These are phyloP conservation scores for Elachura formosa DNA, from an alignment of 2,113 vertebrate genomes.

Conservation along the genomic window DNA sequence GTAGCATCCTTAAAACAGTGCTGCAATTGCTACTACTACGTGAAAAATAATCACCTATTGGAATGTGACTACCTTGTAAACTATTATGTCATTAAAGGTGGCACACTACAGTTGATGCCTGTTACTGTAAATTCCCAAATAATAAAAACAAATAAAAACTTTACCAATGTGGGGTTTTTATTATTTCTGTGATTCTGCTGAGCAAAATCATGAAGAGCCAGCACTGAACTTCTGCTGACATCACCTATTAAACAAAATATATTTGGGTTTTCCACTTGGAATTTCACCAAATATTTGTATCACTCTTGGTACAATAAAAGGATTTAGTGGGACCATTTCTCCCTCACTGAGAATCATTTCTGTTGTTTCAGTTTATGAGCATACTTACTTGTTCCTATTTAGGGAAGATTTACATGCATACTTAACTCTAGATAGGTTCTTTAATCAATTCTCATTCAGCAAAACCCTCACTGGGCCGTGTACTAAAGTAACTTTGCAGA, in stretches of 20 bases:
- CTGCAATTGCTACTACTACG: neutral
- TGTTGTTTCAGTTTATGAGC: slow-evolving; percentile 29
- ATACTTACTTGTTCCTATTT: slow-evolving; percentile 22
- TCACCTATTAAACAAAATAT: slow-evolving; percentile 30
- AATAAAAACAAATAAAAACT: neutral
- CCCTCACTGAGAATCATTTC: neutral
- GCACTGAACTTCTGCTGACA: slow-evolving; percentile 34
- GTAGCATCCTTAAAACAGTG: neutral
- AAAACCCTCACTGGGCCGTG: neutral
- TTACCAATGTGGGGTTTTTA: neutral
- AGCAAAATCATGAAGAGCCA: slow-evolving; percentile 25
- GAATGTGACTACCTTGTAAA: neutral
- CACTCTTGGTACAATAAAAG: neutral
- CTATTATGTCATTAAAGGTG: neutral
- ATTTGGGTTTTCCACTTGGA: slow-evolving; percentile 18
- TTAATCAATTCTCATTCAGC: slow-evolving; percentile 44
- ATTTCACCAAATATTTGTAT: slow-evolving; percentile 31
- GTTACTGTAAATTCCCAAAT: neutral
- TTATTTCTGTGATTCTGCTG: neutral
- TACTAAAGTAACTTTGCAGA: neutral
- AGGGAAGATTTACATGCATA: slow-evolving; percentile 29
- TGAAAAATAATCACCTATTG: neutral
- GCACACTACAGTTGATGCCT: rapidly evolving
- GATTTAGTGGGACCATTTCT: slow-evolving; percentile 8
- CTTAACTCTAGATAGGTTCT: slow-evolving; percentile 45